Evolutionary conservation across 2,888 invertebrate genomes (phyloP), one percentile per base, ranked within the genome.

Genomic region (Seira sanloemensis): DNA sequence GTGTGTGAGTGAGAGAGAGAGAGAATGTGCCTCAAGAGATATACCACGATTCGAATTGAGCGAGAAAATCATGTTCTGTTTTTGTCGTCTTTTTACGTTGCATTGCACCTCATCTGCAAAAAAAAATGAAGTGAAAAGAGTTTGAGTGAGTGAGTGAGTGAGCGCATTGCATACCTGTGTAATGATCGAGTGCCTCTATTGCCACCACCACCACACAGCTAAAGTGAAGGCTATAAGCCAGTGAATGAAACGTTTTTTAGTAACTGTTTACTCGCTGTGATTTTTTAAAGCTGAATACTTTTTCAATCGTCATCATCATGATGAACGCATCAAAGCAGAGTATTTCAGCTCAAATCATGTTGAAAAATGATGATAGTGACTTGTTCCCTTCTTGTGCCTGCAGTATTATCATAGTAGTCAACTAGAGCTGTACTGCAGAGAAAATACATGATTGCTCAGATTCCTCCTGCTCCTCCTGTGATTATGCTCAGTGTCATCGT

Each of bases 121-220:
- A 72, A n/a, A n/a, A 72, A 72, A 12, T 16, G n/a, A 54, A 72
- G 54, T 21, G 37, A 71, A 19, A 46, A 46, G 50, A 72, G 72
- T 72, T 46, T 54, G 72, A 72, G 72, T 72, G 72, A 74, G 73
- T 74, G 25, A 72, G 72, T 72, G 72, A 74, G 73, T 74, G 25
- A 21, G 71, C 21, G 27, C 23, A 69, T 62, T 68, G 78, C 78
- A 78, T 78, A 78, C 78, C 78, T 71, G 78, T 78, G 71, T 71
- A 78, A 78, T 78, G 71, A 78, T 78, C 23, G 65, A 68, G 58
- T 58, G 58, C 58, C 58, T n/a, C 58, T 37, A 37, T 37, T 7
- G 12, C 37, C 12, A 37, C 37, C 12, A 37, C 58, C n/a, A 18
- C 58, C 58, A 58, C 58, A 58, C 58, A n/a, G 58, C 58, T 58